phyloP scores from a whole-genome alignment of 2,113 vertebrate species.

The Tupaia tana region DNA sequence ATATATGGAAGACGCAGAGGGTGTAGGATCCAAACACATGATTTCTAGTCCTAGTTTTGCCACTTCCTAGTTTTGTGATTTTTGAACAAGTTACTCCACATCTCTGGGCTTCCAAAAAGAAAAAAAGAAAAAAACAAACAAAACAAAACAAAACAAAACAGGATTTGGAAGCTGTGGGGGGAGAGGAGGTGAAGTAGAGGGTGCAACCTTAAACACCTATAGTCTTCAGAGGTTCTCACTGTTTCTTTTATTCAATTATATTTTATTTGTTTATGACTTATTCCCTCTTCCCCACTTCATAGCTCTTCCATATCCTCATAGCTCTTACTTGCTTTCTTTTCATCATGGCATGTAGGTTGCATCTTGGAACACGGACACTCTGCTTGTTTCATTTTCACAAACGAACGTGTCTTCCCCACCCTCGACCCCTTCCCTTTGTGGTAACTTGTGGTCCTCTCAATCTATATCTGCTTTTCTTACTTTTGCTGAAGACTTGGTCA shows the following conservation, averaged over 20 bases:
- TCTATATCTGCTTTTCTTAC: not conserved
- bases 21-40: not conserved
- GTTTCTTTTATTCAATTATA: not conserved
- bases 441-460: not conserved
- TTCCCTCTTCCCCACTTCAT: not conserved
- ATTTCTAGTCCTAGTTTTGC: not conserved
- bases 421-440: not conserved
- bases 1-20: not conserved
- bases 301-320: not conserved
- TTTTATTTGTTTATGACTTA: not conserved
- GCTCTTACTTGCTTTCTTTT: slow-evolving; percentile 6
- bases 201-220: not conserved
- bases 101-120: not conserved
- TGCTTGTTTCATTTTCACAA: slow-evolving; percentile 26
- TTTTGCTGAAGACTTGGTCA: not conserved
- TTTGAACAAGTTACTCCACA: not conserved
- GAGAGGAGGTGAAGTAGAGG: not conserved
- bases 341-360: not conserved
- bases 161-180: not conserved
- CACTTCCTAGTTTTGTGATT: not conserved
- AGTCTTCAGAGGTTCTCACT: not conserved
- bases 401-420: not conserved
- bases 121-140: too few relatives aligned
- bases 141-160: too few relatives aligned
- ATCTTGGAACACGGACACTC: not conserved